Evolutionary conservation across 2,888 invertebrate genomes (phyloP).

Genomic region (Volucella inflata): DNA sequence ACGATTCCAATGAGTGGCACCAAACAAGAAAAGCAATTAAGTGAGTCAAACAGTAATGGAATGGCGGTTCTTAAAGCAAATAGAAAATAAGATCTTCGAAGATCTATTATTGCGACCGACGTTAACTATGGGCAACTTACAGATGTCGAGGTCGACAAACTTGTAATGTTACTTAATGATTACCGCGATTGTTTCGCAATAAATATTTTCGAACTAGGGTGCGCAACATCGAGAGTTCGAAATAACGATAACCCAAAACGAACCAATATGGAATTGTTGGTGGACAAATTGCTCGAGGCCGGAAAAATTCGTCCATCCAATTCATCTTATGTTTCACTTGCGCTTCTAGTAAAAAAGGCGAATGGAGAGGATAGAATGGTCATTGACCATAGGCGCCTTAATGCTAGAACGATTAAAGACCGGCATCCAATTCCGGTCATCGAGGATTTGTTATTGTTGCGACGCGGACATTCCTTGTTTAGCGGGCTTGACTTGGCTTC

Average conservation of each 20-base stretch:
- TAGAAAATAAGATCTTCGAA: constrained; percentile 1
- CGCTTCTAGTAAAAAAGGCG: constrained; percentile 13
- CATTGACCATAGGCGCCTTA: too few species aligned
- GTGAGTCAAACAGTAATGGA: neutral
- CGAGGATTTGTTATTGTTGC: too few species aligned
- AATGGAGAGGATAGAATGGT: too few species aligned
- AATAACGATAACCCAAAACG: constrained; percentile 14
- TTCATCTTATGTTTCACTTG: neutral
- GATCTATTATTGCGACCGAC: constrained; percentile 5
- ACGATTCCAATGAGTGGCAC: neutral
- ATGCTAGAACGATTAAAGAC: too few species aligned
- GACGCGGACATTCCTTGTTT: too few species aligned
- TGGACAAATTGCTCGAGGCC: constrained; percentile 9
- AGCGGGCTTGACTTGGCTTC: too few species aligned
- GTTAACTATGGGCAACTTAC: constrained; percentile 15
- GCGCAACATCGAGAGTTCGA: neutral
- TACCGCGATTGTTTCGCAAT: constrained; percentile 5
- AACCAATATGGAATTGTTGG: constrained; percentile 14
- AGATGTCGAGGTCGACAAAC: constrained; percentile 9
- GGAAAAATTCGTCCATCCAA: constrained; percentile 17
- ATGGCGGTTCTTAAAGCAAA: constrained; percentile 16
- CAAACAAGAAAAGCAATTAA: constrained; percentile 4
- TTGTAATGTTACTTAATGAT: constrained; percentile 12
- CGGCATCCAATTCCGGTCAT: too few species aligned
- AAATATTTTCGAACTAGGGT: constrained; percentile 10